These are phyloP conservation scores for Brachyrhaphis roseni DNA, from an alignment of 2,797 vertebrate genomes.

Conservation along the genomic window DNA sequence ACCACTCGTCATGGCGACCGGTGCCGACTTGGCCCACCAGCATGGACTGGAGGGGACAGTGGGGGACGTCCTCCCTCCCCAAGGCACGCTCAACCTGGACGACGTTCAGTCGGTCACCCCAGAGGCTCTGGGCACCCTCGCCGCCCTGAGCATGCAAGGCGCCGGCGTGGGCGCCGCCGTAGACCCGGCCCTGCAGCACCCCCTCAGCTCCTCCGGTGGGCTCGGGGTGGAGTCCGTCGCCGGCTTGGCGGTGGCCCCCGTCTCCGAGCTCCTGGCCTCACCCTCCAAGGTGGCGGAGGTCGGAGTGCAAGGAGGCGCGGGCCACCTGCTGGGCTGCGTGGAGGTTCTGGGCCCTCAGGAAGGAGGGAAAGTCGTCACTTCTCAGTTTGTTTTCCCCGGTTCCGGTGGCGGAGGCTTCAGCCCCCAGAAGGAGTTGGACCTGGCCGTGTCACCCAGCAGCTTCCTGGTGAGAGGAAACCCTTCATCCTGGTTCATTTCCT, in stretches of 20 bases:
- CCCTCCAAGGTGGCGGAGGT: conserved; percentile 82
- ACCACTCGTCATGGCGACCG: conserved; percentile 88
- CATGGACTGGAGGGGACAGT: conserved; percentile 86
- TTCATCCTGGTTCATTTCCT: not conserved
- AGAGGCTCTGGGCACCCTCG: conserved; percentile 87
- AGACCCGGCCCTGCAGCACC: conserved; percentile 77
- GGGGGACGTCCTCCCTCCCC: conserved; percentile 86
- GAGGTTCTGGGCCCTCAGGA: conserved; percentile 84
- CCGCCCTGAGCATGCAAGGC: conserved; percentile 85
- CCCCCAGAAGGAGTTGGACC: conserved; percentile 87
- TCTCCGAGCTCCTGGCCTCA: conserved; percentile 83
- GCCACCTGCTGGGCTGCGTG: conserved; percentile 79
- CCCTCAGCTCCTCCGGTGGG: conserved; percentile 82
- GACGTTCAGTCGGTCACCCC: conserved; percentile 89
- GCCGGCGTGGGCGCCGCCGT: conserved; percentile 61
- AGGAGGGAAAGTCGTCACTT: conserved; percentile 82
- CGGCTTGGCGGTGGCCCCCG: conserved; percentile 68
- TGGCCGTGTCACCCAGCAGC: conserved; percentile 81
- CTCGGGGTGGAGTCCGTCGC: conserved; percentile 76
- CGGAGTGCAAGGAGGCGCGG: conserved; percentile 60
- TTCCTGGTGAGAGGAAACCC: conserved; percentile 83
- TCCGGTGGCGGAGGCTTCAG: conserved; percentile 81
- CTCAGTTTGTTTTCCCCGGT: conserved; percentile 85
- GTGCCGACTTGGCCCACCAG: conserved; percentile 81
- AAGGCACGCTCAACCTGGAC: conserved; percentile 87